Evolutionary conservation across 2,888 invertebrate species (phyloP).

Genomic region (Aethes cnicana): DNA sequence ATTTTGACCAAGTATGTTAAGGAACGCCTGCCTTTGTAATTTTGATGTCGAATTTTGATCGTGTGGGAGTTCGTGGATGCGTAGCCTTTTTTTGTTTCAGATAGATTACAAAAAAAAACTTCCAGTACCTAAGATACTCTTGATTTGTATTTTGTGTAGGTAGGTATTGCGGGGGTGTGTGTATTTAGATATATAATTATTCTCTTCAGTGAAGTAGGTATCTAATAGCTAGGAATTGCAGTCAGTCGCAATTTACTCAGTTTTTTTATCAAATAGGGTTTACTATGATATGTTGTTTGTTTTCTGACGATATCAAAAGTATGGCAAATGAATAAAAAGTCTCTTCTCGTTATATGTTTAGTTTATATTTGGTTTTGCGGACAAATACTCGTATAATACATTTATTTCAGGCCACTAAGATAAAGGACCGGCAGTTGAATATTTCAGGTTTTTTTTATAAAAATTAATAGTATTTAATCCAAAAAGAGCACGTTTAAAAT

Average conservation of each 20-base stretch:
- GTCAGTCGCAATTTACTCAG: too few species aligned
- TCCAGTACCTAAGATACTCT: too few species aligned
- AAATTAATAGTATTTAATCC: conserved; percentile 23
- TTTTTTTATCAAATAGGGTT: too few species aligned
- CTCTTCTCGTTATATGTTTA: conserved; percentile 28
- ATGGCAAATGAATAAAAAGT: conserved; percentile 3
- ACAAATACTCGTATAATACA: conserved; percentile 74
- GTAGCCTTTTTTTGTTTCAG: too few species aligned
- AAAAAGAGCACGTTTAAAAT: conserved; percentile 33
- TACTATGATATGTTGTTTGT: too few species aligned
- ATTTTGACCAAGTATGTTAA: conserved; percentile 26
- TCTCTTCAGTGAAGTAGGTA: too few species aligned
- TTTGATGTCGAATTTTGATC: not conserved
- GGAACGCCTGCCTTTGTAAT: conserved; percentile 18
- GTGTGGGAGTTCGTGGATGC: not conserved
- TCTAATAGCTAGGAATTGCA: too few species aligned
- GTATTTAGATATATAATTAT: too few species aligned
- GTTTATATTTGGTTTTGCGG: conserved; percentile 58
- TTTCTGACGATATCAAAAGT: too few species aligned
- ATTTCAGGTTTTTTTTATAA: conserved; percentile 43
- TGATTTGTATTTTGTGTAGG: too few species aligned
- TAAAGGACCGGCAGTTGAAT: conserved; percentile 52
- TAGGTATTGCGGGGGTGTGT: too few species aligned
- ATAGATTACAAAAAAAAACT: too few species aligned
- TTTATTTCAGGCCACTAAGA: conserved; percentile 64